Evolutionary conservation across 2,888 invertebrate species (phyloP), one percentile per base, ranked within the genome.

Genomic region (Clivina fossor): DNA sequence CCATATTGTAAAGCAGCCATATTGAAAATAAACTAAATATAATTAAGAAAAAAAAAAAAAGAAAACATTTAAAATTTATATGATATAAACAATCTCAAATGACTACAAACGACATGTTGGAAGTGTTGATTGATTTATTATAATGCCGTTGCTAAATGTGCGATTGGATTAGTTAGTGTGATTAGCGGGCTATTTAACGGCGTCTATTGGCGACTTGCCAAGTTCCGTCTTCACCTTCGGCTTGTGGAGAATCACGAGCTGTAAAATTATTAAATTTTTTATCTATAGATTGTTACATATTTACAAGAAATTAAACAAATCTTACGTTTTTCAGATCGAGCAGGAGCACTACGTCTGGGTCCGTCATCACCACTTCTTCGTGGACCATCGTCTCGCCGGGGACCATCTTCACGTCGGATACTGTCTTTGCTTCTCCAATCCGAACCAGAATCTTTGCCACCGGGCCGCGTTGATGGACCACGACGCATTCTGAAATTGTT

Each of bases 191-290:
- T 20, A 40, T n/a, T 53, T 54, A 55, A 24, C 55, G 55, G 5
- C 72, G 70, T 47, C 67, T 64, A 43, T 60, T 57, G 35, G 65
- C 64, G 33, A 67, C 68, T 61, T 68, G 67, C 58, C 68, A 69
- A 68, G 70, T 67, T n/a, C 70, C 73, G 38, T 71, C 71, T 43
- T 70, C 70, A 30, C 64, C 68, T 57, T 71, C 71, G 4, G 65
- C 56, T 50, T 63, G 64, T 22, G 65, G 61, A 47, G 63, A 58
- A 44, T 70, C 70, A 56, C 65, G 66, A n/a, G 65, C 68, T 63
- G n/a, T n/a, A n/a, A n/a, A n/a, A n/a, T n/a, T n/a, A n/a, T n/a
- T n/a, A n/a, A n/a, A n/a, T n/a, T n/a, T 19, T 40, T 3, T 40
- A 11, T 19, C 8, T 8, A 18, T 7, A 16, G 19, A 16, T 13